Conservation (phyloP, 2,888 invertebrate species). For the Cheilosia variabilis region DNA sequence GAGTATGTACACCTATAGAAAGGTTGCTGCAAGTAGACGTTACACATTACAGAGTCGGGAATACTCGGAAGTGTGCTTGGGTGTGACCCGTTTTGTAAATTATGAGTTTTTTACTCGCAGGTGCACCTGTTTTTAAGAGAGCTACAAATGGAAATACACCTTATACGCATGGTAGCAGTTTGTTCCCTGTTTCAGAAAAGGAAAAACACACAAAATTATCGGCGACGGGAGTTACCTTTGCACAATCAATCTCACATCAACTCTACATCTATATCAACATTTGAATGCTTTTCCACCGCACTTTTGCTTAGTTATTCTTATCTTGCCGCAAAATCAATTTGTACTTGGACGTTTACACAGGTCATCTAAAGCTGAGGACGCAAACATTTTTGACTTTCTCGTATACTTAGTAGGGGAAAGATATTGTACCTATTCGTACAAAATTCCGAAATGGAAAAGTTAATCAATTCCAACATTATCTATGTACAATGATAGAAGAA, state of each 20-base stretch:
- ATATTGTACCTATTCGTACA: no score
- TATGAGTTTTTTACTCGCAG: conserved; percentile 15
- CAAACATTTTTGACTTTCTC: background rate
- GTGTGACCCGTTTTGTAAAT: conserved; percentile 46
- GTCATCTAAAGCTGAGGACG: background rate
- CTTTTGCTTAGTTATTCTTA: conserved; percentile 8
- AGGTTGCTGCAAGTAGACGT: conserved; percentile 8
- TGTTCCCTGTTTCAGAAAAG: conserved; percentile 47
- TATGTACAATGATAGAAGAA: no score
- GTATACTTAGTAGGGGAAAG: no score
- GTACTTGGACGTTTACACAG: background rate
- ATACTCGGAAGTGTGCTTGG: conserved; percentile 46
- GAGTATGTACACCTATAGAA: background rate
- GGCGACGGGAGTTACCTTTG: conserved; percentile 3
- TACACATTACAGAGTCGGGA: conserved; percentile 3
- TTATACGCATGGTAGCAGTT: conserved; percentile 33
- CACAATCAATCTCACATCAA: background rate
- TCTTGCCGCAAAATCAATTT: conserved; percentile 10
- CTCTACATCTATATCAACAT: conserved; percentile 27
- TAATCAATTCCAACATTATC: no score
- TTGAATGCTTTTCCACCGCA: conserved; percentile 3
- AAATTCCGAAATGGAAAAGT: no score
- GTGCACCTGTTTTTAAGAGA: background rate
- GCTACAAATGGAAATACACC: conserved; percentile 19
- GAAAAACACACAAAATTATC: conserved; percentile 34